Percentiles rank a stretch among this genome's conserved stretches.
phyloP scores from a whole-genome alignment of 2,113 vertebrate species.

The Hoplias malabaricus region DNA sequence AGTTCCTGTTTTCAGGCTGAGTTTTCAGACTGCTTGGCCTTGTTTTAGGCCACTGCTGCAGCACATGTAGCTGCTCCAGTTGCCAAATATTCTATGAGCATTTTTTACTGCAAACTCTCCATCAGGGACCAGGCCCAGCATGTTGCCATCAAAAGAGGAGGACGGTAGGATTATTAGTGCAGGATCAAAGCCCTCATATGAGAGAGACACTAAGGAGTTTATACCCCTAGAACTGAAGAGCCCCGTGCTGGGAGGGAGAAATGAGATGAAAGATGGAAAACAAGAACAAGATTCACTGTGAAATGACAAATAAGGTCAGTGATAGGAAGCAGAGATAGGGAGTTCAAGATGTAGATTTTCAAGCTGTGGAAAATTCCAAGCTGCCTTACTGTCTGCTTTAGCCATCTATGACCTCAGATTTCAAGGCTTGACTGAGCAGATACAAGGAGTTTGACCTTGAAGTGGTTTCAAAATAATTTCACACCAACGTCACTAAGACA shows the following conservation, averaged over 20 bases:
- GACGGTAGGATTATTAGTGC: conserved; percentile 43
- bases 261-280: conserved; percentile 8
- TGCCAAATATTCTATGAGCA: conserved; percentile 44
- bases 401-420: conserved; percentile 45
- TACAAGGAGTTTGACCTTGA: conserved; percentile 63
- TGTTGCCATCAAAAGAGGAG: conserved; percentile 45
- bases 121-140: conserved; percentile 47
- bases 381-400: conserved; percentile 23
- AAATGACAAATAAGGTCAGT: conserved; percentile 9
- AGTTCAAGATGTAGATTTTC: conserved; percentile 21
- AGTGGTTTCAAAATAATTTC: conserved; percentile 64
- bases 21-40: background rate
- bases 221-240: conserved; percentile 4
- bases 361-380: conserved; percentile 22
- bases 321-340: background rate
- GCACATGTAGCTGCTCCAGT: conserved; percentile 32
- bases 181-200: conserved; percentile 35
- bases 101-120: conserved; percentile 52
- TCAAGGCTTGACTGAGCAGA: conserved; percentile 47
- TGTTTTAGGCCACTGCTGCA: conserved; percentile 14
- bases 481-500: conserved; percentile 63
- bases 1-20: conserved; percentile 10
- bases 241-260: conserved; percentile 3
- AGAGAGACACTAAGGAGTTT: conserved; percentile 26
- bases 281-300: conserved; percentile 3